Evolutionary conservation across 2,797 vertebrate genomes (phyloP).

Genomic region (Mycteria americana): DNA sequence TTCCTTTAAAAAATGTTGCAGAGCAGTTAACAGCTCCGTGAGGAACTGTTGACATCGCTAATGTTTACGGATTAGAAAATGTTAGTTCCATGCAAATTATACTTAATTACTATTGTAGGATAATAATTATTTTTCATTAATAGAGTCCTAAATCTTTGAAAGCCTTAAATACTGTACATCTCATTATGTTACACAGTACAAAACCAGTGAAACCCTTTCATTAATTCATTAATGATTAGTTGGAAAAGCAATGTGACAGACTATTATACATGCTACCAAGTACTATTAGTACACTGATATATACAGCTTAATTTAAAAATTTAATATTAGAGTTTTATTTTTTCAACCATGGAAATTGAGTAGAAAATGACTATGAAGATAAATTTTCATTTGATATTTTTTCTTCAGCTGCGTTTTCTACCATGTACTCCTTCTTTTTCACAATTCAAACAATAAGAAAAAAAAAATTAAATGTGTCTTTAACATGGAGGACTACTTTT

Average conservation of each 20-base stretch:
- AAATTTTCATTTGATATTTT: constrained; percentile 28
- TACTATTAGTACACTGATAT: constrained; percentile 55
- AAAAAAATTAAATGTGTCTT: background rate
- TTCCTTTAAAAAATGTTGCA: background rate
- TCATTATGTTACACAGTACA: constrained; percentile 60
- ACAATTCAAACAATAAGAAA: background rate
- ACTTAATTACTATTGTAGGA: constrained; percentile 64
- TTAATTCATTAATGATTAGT: constrained; percentile 64
- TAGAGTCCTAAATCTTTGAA: constrained; percentile 62
- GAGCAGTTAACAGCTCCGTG: background rate
- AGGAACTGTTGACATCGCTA: constrained; percentile 62
- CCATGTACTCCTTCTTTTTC: background rate
- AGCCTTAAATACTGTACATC: constrained; percentile 65
- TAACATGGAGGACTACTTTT: background rate
- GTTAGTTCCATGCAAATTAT: constrained; percentile 62
- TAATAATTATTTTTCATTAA: constrained; percentile 75
- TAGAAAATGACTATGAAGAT: constrained; percentile 55
- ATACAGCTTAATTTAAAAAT: constrained; percentile 67
- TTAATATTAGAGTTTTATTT: constrained; percentile 59
- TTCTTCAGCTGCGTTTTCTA: background rate
- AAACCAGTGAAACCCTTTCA: constrained; percentile 61
- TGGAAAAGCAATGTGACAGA: constrained; percentile 61
- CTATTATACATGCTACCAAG: constrained; percentile 58
- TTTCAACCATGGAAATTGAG: constrained; percentile 59
- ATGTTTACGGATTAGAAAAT: constrained; percentile 66